Conservation (phyloP, 2,113 vertebrate species). For the Nettapus auritus region DNA sequence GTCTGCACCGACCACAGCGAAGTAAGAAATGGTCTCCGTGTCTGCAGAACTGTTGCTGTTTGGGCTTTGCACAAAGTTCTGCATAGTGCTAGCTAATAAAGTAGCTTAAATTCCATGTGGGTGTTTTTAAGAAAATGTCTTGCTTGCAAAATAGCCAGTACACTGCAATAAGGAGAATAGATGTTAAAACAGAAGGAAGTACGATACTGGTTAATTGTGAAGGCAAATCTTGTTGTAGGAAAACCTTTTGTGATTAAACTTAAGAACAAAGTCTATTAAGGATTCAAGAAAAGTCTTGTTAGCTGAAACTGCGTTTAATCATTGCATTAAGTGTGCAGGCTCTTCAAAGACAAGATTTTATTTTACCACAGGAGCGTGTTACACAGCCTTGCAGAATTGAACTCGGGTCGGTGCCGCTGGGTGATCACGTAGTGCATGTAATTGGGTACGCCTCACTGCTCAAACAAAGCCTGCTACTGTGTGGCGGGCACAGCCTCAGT, state of each 20-base stretch:
- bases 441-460: fast-evolving
- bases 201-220: not conserved
- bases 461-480: not conserved
- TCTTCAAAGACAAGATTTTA: not conserved
- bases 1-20: not conserved
- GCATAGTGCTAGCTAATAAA: not conserved
- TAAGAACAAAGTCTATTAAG: not conserved
- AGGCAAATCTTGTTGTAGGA: not conserved
- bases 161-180: not conserved
- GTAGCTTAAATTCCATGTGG: not conserved
- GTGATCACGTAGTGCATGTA: not conserved
- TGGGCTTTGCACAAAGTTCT: not conserved
- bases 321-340: not conserved
- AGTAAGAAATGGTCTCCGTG: not conserved
- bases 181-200: not conserved
- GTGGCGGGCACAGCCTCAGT: not conserved
- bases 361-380: not conserved
- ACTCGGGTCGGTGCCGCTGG: not conserved
- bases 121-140: not conserved
- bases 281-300: not conserved
- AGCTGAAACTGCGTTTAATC: not conserved
- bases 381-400: fast-evolving
- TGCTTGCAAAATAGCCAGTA: not conserved
- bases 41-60: not conserved
- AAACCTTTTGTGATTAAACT: not conserved